Evolutionary conservation across 2,888 invertebrate species (phyloP).

Genomic region (Trachelus stipa): DNA sequence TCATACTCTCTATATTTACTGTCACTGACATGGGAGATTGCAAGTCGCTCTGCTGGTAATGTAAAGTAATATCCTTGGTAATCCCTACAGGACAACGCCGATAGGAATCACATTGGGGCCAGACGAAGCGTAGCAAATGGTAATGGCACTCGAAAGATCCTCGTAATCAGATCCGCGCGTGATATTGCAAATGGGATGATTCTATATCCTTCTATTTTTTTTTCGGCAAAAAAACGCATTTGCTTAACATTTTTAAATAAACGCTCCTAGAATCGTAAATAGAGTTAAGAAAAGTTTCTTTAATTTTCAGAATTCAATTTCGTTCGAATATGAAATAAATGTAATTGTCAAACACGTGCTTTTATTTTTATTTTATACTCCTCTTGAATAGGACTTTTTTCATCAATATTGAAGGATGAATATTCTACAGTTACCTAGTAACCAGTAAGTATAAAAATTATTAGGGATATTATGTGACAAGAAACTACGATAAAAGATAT

Average conservation of each 20-base stretch:
- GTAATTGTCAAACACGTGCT: not conserved
- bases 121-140: conserved; percentile 21
- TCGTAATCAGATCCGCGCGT: conserved; percentile 27
- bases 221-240: not conserved
- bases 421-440: not conserved
- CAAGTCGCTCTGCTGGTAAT: conserved; percentile 28
- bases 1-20: not conserved
- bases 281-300: not conserved
- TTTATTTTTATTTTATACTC: not conserved
- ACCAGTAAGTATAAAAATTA: not conserved
- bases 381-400: not conserved
- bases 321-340: not conserved
- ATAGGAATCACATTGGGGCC: conserved; percentile 23
- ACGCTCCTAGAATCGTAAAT: not conserved
- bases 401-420: too few species aligned
- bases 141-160: conserved; percentile 17
- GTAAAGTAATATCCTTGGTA: conserved; percentile 3
- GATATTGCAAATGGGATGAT: conserved; percentile 17
- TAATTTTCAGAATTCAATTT: not conserved
- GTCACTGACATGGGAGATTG: not conserved
- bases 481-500: too few species aligned
- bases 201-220: not conserved
- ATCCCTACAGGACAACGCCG: conserved; percentile 1
- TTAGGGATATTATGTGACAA: too few species aligned
- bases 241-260: not conserved